phyloP scores from a whole-genome alignment of 1,140 invertebrate genomes.

The Meloidogyne floridensis region DNA sequence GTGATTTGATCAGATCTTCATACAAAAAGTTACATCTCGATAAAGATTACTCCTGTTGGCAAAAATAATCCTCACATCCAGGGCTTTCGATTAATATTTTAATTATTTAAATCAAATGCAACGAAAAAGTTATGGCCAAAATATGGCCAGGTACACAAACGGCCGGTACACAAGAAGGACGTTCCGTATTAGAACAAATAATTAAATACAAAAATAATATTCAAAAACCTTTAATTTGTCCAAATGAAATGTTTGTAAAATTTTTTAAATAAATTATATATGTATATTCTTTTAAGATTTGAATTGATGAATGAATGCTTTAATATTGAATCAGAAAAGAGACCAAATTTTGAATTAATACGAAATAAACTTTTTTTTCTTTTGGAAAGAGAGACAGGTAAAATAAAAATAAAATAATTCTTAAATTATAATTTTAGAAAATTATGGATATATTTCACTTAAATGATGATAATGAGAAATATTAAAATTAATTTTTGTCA shows the following conservation, averaged over 20 bases:
- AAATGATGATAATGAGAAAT: not conserved
- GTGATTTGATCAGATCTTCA: too few species aligned
- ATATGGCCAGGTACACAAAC: too few species aligned
- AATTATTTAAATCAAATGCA: too few species aligned
- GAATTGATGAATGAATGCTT: not conserved
- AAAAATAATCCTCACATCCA: too few species aligned
- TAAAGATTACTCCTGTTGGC: too few species aligned
- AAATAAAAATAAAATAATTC: not conserved
- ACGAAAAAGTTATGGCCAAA: too few species aligned
- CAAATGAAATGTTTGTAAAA: slow-evolving; percentile 3
- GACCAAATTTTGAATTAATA: not conserved
- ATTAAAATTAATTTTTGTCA: not conserved
- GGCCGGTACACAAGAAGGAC: too few species aligned
- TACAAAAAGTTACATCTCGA: too few species aligned
- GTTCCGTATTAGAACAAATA: not conserved
- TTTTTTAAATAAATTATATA: not conserved
- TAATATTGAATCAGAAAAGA: not conserved
- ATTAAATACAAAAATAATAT: not conserved
- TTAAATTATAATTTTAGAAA: not conserved
- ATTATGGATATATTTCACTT: slow-evolving; percentile 1
- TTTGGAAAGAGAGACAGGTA: not conserved
- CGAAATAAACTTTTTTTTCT: not conserved
- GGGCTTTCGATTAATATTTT: too few species aligned
- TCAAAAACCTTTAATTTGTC: slow-evolving; percentile 7
- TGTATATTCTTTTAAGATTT: not conserved